These are phyloP conservation scores for Peromyscus attwateri DNA, from an alignment of 2,797 vertebrate species.

Conservation along the genomic window DNA sequence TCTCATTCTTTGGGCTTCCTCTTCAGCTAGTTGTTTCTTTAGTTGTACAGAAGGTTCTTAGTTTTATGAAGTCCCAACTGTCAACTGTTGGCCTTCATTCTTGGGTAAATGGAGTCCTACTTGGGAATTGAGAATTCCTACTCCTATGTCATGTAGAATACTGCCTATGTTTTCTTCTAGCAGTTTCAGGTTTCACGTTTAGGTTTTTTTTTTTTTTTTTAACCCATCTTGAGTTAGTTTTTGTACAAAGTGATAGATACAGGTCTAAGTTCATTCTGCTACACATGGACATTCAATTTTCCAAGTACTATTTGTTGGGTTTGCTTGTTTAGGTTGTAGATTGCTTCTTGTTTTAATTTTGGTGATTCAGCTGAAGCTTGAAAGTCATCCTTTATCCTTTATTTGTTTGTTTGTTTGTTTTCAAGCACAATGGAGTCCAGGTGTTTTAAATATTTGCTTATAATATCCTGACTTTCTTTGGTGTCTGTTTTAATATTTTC, in stretches of 20 bases:
- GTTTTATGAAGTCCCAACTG: not conserved
- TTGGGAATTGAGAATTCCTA: not conserved
- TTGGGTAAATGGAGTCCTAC: not conserved
- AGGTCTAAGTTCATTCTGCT: no score
- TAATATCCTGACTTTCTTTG: not conserved
- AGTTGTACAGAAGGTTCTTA: not conserved
- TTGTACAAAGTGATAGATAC: no score
- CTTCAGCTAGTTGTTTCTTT: no score
- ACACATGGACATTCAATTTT: no score
- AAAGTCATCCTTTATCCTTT: not conserved
- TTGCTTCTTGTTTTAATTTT: not conserved
- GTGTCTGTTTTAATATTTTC: not conserved
- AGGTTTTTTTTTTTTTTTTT: no score
- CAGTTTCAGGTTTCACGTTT: not conserved
- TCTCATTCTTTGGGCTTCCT: no score
- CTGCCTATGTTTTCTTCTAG: not conserved
- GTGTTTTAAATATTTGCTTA: not conserved
- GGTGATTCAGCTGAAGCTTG: not conserved
- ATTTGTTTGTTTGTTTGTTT: not conserved
- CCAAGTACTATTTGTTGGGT: not conserved
- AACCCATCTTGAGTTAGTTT: no score
- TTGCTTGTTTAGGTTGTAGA: not conserved
- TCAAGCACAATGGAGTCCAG: not conserved
- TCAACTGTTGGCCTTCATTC: not conserved
- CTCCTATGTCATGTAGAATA: not conserved